Evolutionary conservation across 2,888 invertebrate species (phyloP).

Genomic region (Cynaeus angustus): DNA sequence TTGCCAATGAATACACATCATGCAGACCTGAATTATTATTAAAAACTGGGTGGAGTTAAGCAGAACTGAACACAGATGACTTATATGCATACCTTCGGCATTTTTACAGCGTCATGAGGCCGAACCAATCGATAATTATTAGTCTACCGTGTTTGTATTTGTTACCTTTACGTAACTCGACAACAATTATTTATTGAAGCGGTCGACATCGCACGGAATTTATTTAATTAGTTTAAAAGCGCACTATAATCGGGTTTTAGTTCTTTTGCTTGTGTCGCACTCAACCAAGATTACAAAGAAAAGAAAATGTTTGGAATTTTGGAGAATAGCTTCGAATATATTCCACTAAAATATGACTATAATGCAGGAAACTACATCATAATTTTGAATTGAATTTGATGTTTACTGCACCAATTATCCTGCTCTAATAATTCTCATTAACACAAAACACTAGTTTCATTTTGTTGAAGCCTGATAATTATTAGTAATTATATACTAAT

Average conservation of each 20-base stretch:
- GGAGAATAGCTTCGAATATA: too few species aligned
- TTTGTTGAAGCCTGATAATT: too few species aligned
- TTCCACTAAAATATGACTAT: too few species aligned
- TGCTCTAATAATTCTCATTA: too few species aligned
- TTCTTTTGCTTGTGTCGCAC: background rate
- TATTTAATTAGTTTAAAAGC: constrained; percentile 17
- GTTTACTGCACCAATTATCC: too few species aligned
- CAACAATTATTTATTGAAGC: constrained; percentile 36
- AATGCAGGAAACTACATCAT: too few species aligned
- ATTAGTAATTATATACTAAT: too few species aligned
- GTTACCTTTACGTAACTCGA: constrained; percentile 37
- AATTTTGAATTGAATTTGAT: too few species aligned
- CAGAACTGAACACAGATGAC: constrained; percentile 43
- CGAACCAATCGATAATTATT: constrained; percentile 45
- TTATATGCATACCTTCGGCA: constrained; percentile 43
- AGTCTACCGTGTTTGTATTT: constrained; percentile 45
- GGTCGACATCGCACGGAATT: constrained; percentile 9
- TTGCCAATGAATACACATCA: constrained; percentile 13
- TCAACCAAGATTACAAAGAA: too few species aligned
- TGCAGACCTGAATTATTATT: constrained; percentile 37
- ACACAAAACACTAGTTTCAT: too few species aligned
- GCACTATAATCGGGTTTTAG: background rate
- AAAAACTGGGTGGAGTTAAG: constrained; percentile 41
- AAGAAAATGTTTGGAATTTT: too few species aligned
- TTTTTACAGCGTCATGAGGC: constrained; percentile 39